phyloP scores from a whole-genome alignment of 2,797 vertebrate species.

The Hydrocynus forskahlii region DNA sequence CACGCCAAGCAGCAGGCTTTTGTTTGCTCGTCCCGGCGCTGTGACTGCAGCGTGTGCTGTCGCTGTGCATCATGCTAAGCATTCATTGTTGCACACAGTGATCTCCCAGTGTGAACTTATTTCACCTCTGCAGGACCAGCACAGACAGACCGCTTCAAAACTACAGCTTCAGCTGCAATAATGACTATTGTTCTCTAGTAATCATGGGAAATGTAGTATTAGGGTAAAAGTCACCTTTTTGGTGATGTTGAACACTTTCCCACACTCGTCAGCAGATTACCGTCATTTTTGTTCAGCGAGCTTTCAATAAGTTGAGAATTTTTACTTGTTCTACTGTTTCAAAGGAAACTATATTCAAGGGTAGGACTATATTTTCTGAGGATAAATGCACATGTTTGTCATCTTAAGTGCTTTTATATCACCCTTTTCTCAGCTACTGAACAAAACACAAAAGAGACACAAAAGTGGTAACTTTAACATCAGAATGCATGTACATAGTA shows the following conservation, averaged over 20 bases:
- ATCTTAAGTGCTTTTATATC: too few species aligned
- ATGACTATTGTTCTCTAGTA: neutral
- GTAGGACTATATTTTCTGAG: too few species aligned
- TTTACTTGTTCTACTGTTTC: too few species aligned
- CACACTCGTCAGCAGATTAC: too few species aligned
- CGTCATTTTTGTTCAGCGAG: neutral
- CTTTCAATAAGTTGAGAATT: neutral
- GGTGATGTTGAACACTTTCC: neutral
- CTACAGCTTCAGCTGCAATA: neutral
- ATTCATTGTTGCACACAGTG: slow-evolving; percentile 17
- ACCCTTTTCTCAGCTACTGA: too few species aligned
- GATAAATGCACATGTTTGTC: too few species aligned
- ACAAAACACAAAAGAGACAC: too few species aligned
- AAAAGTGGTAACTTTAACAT: too few species aligned
- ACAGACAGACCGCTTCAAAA: neutral
- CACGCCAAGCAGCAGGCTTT: neutral
- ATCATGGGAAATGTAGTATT: neutral
- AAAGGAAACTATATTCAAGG: too few species aligned
- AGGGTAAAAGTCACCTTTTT: neutral
- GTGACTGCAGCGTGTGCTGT: neutral
- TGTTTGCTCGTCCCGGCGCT: neutral
- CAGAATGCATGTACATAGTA: too few species aligned
- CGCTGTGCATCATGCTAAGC: slow-evolving; percentile 9
- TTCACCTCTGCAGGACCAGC: slow-evolving; percentile 14
- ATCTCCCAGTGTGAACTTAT: slow-evolving; percentile 7